Evolutionary conservation across 2,113 vertebrate species (phyloP).

Genomic region (Neodon shergylaensis): DNA sequence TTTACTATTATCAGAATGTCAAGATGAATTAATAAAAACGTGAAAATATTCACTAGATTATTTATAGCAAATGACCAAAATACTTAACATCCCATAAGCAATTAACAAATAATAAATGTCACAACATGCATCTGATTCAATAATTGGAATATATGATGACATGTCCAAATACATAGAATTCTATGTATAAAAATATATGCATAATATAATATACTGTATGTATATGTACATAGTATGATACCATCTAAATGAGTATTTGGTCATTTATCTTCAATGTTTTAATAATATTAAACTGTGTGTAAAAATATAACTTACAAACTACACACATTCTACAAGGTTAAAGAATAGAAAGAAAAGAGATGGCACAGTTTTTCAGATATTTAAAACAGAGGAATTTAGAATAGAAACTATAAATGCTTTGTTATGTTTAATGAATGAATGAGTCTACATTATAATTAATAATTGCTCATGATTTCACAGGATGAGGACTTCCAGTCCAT

Average conservation of each 20-base stretch:
- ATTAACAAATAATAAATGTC: neutral
- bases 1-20: neutral
- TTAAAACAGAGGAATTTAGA: neutral
- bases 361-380: neutral
- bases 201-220: neutral
- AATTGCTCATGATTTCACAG: neutral
- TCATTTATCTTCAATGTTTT: neutral
- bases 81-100: neutral
- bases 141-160: neutral
- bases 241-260: neutral
- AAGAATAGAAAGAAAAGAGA: neutral
- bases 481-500: neutral
- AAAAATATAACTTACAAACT: neutral
- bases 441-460: neutral
- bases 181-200: neutral
- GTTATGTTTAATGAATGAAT: neutral
- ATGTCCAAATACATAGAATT: neutral
- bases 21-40: neutral
- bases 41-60: neutral
- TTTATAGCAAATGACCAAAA: neutral
- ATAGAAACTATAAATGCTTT: neutral
- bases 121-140: neutral
- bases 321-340: neutral
- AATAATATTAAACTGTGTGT: neutral
- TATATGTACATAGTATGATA: neutral